A percentile compares a stretch with the other conserved stretches of the same genome.
These are phyloP conservation scores for Rhineura floridana DNA, from an alignment of 2,113 vertebrate genomes.

Conservation along the genomic window DNA sequence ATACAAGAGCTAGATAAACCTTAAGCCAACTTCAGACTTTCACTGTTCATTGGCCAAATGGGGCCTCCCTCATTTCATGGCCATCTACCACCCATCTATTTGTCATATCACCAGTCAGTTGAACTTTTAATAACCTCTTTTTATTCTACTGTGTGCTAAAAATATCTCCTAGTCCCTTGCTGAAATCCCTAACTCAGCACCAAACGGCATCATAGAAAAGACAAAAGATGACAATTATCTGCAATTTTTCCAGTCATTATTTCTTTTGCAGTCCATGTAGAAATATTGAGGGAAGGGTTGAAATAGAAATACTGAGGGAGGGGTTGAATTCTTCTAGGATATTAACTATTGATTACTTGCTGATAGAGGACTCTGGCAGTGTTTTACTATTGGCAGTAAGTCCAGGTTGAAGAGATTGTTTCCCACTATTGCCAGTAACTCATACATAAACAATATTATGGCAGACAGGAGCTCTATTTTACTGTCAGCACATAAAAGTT, in stretches of 20 bases:
- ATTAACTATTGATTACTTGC: constrained; percentile 25
- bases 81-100: neutral
- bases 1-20: neutral
- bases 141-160: constrained; percentile 48
- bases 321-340: constrained; percentile 46
- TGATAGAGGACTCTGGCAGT: neutral
- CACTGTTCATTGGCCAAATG: neutral
- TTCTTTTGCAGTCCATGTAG: constrained; percentile 9
- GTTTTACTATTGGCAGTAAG: constrained; percentile 13
- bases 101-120: constrained; percentile 27
- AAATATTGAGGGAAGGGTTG: constrained; percentile 38
- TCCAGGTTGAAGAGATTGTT: constrained; percentile 19
- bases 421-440: constrained; percentile 17
- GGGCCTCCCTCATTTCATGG: neutral
- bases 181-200: constrained; percentile 50
- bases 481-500: constrained; percentile 31
- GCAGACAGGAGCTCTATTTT: constrained; percentile 32
- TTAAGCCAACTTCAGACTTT: neutral
- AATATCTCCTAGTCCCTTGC: constrained; percentile 39
- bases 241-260: neutral
- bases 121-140: constrained; percentile 50
- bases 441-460: constrained; percentile 34
- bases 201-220: neutral
- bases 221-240: constrained; percentile 39
- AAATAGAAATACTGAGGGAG: constrained; percentile 35